Base-by-base conservation (phyloP, 2,888 invertebrate species). In the Encarsia formosa region DNA sequence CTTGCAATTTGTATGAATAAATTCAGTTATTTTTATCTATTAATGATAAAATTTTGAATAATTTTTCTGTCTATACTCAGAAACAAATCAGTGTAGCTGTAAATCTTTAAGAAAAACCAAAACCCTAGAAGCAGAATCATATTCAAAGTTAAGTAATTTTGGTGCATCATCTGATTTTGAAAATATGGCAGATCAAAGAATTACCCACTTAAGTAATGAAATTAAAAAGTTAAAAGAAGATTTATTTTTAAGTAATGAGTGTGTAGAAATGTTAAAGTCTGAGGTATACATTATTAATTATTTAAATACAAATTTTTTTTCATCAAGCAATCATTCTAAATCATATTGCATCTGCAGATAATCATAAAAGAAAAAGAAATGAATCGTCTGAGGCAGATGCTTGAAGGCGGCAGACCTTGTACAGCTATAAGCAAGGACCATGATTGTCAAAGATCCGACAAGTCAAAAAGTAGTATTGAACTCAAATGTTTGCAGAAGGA, bases 401-500 rank as follows among this genome's bases (percentile, higher is more conserved):
- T 88, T n/a, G 80, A 84, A 68, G 87, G 86, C 41, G 88, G 88
- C 2, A 79, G 88, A 57, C 84, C 87, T 0, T 65, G 81, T 9
- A 70, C 76, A 43, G 83, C 83, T 1, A 43, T 57, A 83, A 80
- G 68, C 86, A 83, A 79, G 67, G 87, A 88, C 62, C 86, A 83
- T 65, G 82, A 81, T 60, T 82, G 79, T 61, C 81, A 78, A 60
- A 81, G 79, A 62, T 73, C 79, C 39, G 80, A 81, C 58, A 76
- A 63, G 22, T 4, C 11, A 2, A 45, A 48, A 9, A 32, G 45
- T 2, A 41, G 29, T 6, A 35, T 40, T 1, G 53, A 50, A 16
- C 3, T 46, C 5, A 2, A 22, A 6, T 23, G 24, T 15, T 67
- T 88, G 49, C 79, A 81, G 61, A 79, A 81, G 50, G 77, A 82